Conservation (phyloP, 2,113 vertebrate genomes). For the Tetrax tetrax region DNA sequence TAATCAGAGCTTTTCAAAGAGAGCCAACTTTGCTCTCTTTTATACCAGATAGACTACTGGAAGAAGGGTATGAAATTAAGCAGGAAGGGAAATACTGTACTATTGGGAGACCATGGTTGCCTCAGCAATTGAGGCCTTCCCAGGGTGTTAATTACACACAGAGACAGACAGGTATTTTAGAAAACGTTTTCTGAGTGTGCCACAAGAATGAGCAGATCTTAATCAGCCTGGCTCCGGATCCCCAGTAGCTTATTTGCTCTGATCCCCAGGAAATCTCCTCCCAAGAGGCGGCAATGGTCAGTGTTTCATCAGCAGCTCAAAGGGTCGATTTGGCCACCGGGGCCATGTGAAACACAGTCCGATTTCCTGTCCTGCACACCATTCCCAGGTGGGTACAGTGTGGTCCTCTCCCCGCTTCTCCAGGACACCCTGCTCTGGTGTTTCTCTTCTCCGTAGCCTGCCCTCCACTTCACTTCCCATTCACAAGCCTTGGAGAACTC, state of each 20-base stretch:
- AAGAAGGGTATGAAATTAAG: constrained; percentile 38
- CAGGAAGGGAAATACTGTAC: constrained; percentile 32
- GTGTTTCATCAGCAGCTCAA: background rate
- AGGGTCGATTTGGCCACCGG: fast-evolving
- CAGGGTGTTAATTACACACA: constrained; percentile 65
- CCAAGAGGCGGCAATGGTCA: background rate
- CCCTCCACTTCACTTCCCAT: background rate
- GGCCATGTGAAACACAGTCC: background rate
- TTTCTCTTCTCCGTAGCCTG: fast-evolving
- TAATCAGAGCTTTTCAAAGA: constrained; percentile 55
- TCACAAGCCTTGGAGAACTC: background rate
- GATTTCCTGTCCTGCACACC: background rate
- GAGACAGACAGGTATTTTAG: background rate
- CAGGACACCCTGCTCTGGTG: background rate
- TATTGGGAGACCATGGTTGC: constrained; percentile 20
- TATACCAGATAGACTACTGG: background rate
- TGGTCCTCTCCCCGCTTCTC: background rate
- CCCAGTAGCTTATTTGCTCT: background rate
- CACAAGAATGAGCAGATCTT: background rate
- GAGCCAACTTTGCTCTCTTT: constrained; percentile 39
- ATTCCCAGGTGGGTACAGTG: background rate
- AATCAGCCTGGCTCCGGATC: background rate
- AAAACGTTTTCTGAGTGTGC: background rate
- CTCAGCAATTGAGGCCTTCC: constrained; percentile 51
- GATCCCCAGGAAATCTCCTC: background rate